Evolutionary conservation across 1,140 invertebrate genomes (phyloP).

Genomic region (Dinoponera quadriceps): DNA sequence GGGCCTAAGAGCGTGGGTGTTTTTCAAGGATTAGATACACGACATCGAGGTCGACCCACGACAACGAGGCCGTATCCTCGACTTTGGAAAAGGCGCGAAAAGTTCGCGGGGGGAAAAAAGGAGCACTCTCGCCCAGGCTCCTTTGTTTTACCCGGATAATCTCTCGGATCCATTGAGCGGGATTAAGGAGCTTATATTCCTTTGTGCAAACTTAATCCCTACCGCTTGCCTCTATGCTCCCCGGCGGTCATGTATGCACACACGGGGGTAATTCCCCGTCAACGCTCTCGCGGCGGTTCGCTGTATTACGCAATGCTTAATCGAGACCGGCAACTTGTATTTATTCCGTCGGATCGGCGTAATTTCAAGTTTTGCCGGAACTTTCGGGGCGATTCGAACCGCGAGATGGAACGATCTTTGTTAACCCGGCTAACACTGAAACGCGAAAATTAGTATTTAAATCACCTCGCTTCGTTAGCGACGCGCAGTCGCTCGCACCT

Average conservation of each 20-base stretch:
- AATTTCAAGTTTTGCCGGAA: conserved; percentile 67
- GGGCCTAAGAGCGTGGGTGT: too few relatives aligned
- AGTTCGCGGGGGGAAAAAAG: background rate
- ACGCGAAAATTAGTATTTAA: conserved; percentile 53
- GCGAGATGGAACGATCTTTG: conserved; percentile 7
- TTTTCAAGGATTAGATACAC: too few relatives aligned
- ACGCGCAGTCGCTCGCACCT: background rate
- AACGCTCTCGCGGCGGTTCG: conserved; percentile 8
- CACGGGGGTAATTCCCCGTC: conserved; percentile 9
- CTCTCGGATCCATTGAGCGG: conserved; percentile 27
- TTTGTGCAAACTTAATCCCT: conserved; percentile 45
- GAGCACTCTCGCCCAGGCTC: background rate
- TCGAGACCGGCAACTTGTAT: conserved; percentile 64
- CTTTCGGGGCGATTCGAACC: conserved; percentile 40
- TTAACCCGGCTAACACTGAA: conserved; percentile 51
- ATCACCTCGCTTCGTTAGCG: conserved; percentile 11
- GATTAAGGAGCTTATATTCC: conserved; percentile 19
- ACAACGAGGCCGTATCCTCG: too few relatives aligned
- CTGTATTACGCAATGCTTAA: conserved; percentile 57
- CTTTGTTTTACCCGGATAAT: conserved; percentile 30
- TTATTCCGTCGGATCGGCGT: conserved; percentile 70
- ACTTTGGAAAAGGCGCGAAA: background rate
- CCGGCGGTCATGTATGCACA: conserved; percentile 14
- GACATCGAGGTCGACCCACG: too few relatives aligned
- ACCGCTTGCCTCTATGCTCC: too few relatives aligned